Conservation (phyloP, 2,113 vertebrate genomes). For the Rhinopithecus roxellana region DNA sequence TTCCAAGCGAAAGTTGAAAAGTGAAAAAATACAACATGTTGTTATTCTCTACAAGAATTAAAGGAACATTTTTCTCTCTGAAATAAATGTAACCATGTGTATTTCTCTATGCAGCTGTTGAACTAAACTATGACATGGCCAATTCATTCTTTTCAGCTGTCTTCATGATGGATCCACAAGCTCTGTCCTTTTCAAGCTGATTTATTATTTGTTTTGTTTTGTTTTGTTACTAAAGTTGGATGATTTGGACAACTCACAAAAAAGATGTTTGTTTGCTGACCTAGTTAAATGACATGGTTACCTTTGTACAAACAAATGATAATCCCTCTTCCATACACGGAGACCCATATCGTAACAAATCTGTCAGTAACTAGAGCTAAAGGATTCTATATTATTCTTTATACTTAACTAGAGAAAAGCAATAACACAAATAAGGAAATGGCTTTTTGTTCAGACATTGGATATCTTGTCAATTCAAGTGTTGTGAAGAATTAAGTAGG, state of each 20-base stretch:
- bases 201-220: background rate
- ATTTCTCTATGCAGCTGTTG: conserved; percentile 30
- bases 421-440: conserved; percentile 31
- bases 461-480: conserved; percentile 30
- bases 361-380: background rate
- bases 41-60: conserved; percentile 8
- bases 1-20: conserved; percentile 1
- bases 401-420: conserved; percentile 35
- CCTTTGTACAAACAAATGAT: conserved; percentile 56
- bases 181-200: background rate
- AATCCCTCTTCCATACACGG: conserved; percentile 12
- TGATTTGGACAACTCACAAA: background rate
- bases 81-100: background rate
- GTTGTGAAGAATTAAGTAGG: conserved; percentile 24
- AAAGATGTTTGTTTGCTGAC: conserved; percentile 51
- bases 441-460: background rate
- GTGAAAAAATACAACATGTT: background rate
- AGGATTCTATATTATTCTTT: conserved; percentile 12
- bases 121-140: background rate
- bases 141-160: conserved; percentile 33
- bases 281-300: conserved; percentile 57
- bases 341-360: conserved; percentile 36
- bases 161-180: background rate
- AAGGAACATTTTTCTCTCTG: background rate
- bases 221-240: background rate